Conservation (phyloP, 2,113 vertebrate species). For the Prolemur simus region DNA sequence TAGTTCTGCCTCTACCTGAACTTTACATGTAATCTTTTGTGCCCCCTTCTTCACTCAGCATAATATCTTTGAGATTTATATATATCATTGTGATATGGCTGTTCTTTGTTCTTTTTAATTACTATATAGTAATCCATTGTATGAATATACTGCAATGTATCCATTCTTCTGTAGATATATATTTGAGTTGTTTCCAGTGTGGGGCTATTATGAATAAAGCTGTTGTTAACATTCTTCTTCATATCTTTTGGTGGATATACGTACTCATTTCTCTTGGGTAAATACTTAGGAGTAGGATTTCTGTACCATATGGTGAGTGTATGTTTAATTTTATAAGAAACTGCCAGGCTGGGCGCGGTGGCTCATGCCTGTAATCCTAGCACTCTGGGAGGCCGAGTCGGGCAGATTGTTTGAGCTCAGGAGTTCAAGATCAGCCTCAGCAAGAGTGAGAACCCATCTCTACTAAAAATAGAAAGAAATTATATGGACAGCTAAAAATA, state of each 20-base stretch:
- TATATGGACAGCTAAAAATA: too few species aligned
- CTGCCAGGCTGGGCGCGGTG: neutral
- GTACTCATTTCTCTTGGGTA: slow-evolving; percentile 26
- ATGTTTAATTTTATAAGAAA: slow-evolving; percentile 26
- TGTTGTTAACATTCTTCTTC: neutral
- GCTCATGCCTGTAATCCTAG: too few species aligned
- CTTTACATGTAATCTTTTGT: neutral
- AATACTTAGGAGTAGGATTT: neutral
- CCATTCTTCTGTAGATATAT: slow-evolving; percentile 12
- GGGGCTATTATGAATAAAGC: slow-evolving; percentile 27
- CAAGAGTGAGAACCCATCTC: too few species aligned
- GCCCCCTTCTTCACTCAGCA: neutral
- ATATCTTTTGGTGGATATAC: neutral
- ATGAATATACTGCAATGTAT: neutral
- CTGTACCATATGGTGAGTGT: neutral
- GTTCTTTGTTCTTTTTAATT: neutral
- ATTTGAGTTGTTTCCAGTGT: slow-evolving; percentile 25
- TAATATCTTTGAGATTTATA: slow-evolving; percentile 2
- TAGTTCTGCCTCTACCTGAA: neutral
- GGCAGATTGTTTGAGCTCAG: too few species aligned
- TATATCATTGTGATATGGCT: neutral
- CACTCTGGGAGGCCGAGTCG: too few species aligned
- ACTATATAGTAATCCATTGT: neutral
- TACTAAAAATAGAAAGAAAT: too few species aligned
- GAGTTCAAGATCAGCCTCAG: too few species aligned